These are phyloP conservation scores for Phrynocephalus versicolor DNA, from an alignment of 2,113 vertebrate genomes.

Conservation along the genomic window DNA sequence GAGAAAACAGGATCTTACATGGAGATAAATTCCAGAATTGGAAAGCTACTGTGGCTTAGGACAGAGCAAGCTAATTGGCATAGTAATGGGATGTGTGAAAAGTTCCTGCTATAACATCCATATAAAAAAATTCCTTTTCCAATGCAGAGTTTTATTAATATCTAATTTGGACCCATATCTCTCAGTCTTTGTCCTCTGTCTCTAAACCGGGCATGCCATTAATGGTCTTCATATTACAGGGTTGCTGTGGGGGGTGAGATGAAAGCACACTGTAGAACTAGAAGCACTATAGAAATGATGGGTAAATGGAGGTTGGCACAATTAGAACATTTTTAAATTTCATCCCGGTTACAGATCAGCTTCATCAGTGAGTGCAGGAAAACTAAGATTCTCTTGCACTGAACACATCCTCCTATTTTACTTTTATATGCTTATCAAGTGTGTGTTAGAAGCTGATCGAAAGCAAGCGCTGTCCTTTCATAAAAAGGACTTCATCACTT, in stretches of 20 bases:
- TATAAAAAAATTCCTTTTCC: too few relatives aligned
- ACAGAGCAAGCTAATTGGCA: background rate
- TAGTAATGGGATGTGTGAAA: background rate
- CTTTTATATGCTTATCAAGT: background rate
- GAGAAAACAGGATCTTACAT: too few relatives aligned
- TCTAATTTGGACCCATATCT: background rate
- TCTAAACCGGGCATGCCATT: background rate
- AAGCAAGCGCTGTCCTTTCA: background rate
- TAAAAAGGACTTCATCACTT: background rate
- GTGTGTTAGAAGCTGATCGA: background rate
- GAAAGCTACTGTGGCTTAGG: too few relatives aligned
- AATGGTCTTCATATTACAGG: background rate
- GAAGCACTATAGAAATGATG: background rate
- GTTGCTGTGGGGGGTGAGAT: background rate
- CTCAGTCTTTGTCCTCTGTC: background rate
- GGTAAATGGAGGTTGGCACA: background rate
- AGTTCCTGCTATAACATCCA: too few relatives aligned
- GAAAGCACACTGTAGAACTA: background rate
- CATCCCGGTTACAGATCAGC: background rate
- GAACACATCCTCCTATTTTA: fast-evolving
- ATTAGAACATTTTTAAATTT: background rate
- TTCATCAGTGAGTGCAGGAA: background rate
- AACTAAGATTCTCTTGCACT: background rate
- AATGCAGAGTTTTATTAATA: too few relatives aligned
- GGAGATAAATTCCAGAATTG: background rate